Base-by-base conservation (phyloP, 2,797 vertebrate genomes). In the Furcifer pardalis region DNA sequence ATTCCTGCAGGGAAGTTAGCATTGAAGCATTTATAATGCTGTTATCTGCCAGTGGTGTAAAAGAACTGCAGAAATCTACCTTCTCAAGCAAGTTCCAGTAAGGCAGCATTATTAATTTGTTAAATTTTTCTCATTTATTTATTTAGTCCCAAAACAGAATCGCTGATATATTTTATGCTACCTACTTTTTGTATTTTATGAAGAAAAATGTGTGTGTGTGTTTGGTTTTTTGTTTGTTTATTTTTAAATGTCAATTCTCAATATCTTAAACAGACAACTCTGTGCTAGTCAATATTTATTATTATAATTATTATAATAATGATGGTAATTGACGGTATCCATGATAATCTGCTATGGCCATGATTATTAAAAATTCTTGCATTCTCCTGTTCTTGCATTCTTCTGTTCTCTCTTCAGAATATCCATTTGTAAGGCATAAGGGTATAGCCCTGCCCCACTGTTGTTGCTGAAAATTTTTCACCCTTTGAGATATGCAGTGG, bases 21-120 rank as follows among this genome's bases (percentile, higher is more conserved):
- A 13, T 79, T 63, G 62, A 79, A 91, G 84, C 73, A 69, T 86
- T 82, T 82, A 65, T 75, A 77, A 84, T 87, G 6, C 13, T 49
- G 17, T 88, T 91, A 94, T 90, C 87, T 87, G 83, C 83, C 79
- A 30, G 84, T 71, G 60, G 80, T 77, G 52, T 27, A 79, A 82
- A 44, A 85, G 73, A 66, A 66, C 65, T 9, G 15, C 32, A 60
- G 62, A 69, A 68, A 30, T 60, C 49, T 68, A 23, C 12, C 68
- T 63, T 30, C 71, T 74, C 49, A 42, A 73, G 68, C n/a, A 81
- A 46, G 46, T 76, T 62, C 71, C 35, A 27, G 81, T 40, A 84
- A n/a, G 25, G 44, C 79, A 65, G 35, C 35, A 74, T 65, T 89
- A 82, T 68, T 76, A 79, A 86, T 75, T 80, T 42, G 44, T 32